Percentiles rank a stretch among this genome's conserved stretches.
phyloP scores from a whole-genome alignment of 2,888 invertebrate species.

The Eupithecia inturbata region DNA sequence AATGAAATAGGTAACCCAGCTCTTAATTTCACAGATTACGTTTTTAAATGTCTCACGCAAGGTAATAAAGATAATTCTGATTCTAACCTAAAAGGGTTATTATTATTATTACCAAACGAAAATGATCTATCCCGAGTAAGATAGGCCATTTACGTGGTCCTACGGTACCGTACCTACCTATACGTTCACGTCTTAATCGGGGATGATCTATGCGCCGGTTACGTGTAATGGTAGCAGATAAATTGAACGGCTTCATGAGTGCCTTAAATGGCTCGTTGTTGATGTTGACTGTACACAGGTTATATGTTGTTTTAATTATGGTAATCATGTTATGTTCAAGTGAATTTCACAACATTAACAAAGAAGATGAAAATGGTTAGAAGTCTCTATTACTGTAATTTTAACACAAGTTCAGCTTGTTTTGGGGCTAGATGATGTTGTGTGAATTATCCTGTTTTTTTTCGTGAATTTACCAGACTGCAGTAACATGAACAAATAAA shows the following conservation, averaged over 20 bases:
- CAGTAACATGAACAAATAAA: too few relatives aligned
- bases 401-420: neutral
- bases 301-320: neutral
- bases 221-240: slow-evolving; percentile 46
- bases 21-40: neutral
- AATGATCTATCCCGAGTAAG: slow-evolving; percentile 2
- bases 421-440: neutral
- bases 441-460: too few relatives aligned
- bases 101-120: neutral
- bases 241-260: slow-evolving; percentile 34
- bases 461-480: too few relatives aligned
- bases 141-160: slow-evolving; percentile 1
- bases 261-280: slow-evolving; percentile 19
- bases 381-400: neutral
- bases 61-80: neutral
- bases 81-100: neutral
- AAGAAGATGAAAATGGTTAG: neutral
- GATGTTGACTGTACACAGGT: slow-evolving; percentile 3
- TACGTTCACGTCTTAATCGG: slow-evolving; percentile 54
- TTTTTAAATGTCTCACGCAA: neutral
- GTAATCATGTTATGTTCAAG: neutral
- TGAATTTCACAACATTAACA: neutral
- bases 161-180: slow-evolving; percentile 45
- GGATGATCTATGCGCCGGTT: slow-evolving; percentile 55
- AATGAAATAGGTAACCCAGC: neutral